phyloP scores from a whole-genome alignment of 2,888 invertebrate genomes.

The Allygus modestus region DNA sequence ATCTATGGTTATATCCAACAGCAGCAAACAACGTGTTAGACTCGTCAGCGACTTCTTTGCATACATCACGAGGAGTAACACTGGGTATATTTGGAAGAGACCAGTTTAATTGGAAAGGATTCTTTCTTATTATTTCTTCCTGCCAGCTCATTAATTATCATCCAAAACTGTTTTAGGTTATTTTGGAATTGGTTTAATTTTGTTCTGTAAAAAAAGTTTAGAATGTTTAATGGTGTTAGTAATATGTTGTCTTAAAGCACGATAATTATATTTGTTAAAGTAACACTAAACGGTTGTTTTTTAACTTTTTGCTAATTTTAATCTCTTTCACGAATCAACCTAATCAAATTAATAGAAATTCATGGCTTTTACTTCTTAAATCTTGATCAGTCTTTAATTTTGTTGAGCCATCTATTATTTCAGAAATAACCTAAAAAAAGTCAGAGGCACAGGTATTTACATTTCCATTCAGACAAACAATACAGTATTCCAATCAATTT shows the following conservation, averaged over 20 bases:
- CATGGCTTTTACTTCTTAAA: constrained; percentile 17
- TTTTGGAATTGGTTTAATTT: constrained; percentile 26
- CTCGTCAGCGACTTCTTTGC: constrained; percentile 35
- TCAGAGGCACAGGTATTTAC: neutral
- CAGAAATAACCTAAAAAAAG: neutral
- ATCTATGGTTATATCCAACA: no score
- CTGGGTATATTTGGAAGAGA: neutral
- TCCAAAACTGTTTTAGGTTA: constrained; percentile 31
- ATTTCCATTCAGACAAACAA: no score
- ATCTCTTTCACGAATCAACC: constrained; percentile 9
- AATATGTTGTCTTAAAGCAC: constrained; percentile 11
- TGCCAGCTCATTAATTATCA: constrained; percentile 34
- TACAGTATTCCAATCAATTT: neutral
- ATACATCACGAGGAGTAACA: neutral
- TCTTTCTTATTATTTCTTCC: constrained; percentile 23
- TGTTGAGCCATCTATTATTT: neutral
- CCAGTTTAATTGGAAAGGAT: neutral
- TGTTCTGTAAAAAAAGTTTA: constrained; percentile 30
- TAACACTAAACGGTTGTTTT: constrained; percentile 28
- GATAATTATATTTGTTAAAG: neutral
- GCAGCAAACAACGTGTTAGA: constrained; percentile 49
- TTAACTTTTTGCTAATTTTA: constrained; percentile 31
- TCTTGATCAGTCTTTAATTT: neutral
- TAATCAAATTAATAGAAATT: constrained; percentile 6
- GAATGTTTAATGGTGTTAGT: constrained; percentile 1